Percentiles rank a stretch among this genome's conserved stretches.
These are phyloP conservation scores for Paralichthys olivaceus DNA, from an alignment of 2,113 vertebrate species.

Conservation along the genomic window DNA sequence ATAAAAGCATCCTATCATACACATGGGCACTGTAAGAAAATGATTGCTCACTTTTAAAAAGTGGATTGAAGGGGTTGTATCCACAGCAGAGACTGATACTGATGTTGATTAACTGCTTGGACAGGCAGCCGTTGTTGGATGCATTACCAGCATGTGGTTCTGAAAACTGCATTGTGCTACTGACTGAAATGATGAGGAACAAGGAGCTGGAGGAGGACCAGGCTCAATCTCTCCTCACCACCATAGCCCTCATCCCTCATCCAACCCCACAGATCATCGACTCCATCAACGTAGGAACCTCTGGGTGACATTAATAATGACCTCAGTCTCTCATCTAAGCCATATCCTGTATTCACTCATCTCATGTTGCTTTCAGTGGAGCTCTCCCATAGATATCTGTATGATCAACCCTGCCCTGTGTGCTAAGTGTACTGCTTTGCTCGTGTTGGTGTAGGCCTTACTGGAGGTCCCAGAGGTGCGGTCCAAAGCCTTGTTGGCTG, in stretches of 20 bases:
- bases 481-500: conserved; percentile 79
- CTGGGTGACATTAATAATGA: neutral
- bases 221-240: conserved; percentile 80
- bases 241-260: conserved; percentile 83
- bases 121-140: conserved; percentile 87
- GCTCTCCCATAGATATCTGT: neutral
- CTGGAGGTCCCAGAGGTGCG: conserved; percentile 74
- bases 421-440: neutral
- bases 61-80: neutral
- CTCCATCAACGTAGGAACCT: conserved; percentile 82
- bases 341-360: neutral
- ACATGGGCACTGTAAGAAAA: too few relatives aligned
- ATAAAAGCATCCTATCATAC: too few relatives aligned
- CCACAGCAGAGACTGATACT: neutral
- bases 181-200: conserved; percentile 81
- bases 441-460: conserved; percentile 78
- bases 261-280: conserved; percentile 83
- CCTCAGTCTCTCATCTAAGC: neutral
- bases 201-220: conserved; percentile 83
- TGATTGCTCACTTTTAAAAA: too few relatives aligned
- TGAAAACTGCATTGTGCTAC: conserved; percentile 84
- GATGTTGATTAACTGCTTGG: conserved; percentile 33
- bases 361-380: neutral
- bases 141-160: conserved; percentile 87
- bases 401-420: neutral